phyloP scores from a whole-genome alignment of 2,797 vertebrate genomes.

The Rhyacichthys aspro region DNA sequence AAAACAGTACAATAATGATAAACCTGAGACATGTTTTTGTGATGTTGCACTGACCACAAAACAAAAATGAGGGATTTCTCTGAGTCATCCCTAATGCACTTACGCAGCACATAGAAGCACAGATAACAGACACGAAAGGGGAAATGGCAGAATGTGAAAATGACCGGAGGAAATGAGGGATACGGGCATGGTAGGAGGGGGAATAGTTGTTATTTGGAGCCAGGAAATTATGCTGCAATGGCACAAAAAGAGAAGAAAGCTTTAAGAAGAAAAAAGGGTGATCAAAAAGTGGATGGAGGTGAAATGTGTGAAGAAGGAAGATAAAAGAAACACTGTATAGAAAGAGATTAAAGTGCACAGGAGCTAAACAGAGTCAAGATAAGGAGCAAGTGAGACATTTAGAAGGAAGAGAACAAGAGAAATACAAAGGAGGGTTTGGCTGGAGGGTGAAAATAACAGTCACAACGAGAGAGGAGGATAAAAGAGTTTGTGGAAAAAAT shows the following conservation, averaged over 20 bases:
- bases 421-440: conserved; percentile 38
- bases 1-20: background rate
- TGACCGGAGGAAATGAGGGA: conserved; percentile 62
- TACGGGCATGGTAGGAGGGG: background rate
- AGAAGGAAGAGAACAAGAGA: conserved; percentile 12
- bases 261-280: background rate
- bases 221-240: conserved; percentile 59
- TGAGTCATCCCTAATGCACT: conserved; percentile 35
- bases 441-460: conserved; percentile 30
- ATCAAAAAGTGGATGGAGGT: conserved; percentile 30
- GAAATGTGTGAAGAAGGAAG: conserved; percentile 21
- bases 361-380: conserved; percentile 37
- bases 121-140: conserved; percentile 32
- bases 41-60: conserved; percentile 9
- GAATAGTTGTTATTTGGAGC: conserved; percentile 40
- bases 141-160: conserved; percentile 55
- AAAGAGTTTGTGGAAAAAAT: conserved; percentile 39
- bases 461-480: conserved; percentile 31
- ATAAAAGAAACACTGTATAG: conserved; percentile 33
- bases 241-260: conserved; percentile 7
- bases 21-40: background rate
- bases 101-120: conserved; percentile 41
- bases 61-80: conserved; percentile 20
- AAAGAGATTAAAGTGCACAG: conserved; percentile 32
- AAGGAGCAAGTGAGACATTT: conserved; percentile 29